Evolutionary conservation across 2,113 vertebrate species (phyloP).

Genomic region (Atractosteus spatula): DNA sequence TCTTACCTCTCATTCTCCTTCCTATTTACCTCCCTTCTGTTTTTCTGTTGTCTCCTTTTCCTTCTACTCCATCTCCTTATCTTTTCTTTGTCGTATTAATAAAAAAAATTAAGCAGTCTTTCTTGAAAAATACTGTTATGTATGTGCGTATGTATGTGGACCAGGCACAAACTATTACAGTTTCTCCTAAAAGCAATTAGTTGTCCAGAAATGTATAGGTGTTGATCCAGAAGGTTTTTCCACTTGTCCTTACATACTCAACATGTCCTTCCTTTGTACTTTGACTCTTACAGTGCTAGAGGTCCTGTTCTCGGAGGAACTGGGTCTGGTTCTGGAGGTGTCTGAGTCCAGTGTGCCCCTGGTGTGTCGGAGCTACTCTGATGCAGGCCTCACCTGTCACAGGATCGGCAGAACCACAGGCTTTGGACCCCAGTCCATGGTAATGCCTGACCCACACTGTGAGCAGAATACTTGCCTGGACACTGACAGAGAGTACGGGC

Average conservation of each 20-base stretch:
- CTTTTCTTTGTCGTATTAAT: too few relatives aligned
- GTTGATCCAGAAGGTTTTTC: background rate
- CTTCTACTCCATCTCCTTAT: too few relatives aligned
- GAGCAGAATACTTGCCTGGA: too few relatives aligned
- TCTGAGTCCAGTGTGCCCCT: conserved; percentile 39
- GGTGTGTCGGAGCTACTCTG: conserved; percentile 62
- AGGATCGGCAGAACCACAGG: conserved; percentile 67
- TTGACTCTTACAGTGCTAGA: conserved; percentile 60
- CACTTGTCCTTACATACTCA: too few relatives aligned
- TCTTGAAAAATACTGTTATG: too few relatives aligned
- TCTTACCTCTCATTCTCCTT: background rate
- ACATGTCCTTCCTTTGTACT: background rate
- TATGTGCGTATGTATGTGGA: too few relatives aligned
- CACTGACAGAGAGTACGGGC: too few relatives aligned
- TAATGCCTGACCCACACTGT: conserved; percentile 44
- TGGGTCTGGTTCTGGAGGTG: conserved; percentile 82
- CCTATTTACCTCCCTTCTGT: background rate
- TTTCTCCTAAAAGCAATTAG: background rate
- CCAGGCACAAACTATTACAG: too few relatives aligned
- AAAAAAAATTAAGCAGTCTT: too few relatives aligned
- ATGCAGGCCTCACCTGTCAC: conserved; percentile 66
- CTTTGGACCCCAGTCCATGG: conserved; percentile 70
- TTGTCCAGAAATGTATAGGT: background rate
- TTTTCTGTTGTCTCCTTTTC: background rate
- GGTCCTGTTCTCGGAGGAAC: conserved; percentile 82